phyloP scores from a whole-genome alignment of 2,113 vertebrate genomes.

The Pituophis catenifer region DNA sequence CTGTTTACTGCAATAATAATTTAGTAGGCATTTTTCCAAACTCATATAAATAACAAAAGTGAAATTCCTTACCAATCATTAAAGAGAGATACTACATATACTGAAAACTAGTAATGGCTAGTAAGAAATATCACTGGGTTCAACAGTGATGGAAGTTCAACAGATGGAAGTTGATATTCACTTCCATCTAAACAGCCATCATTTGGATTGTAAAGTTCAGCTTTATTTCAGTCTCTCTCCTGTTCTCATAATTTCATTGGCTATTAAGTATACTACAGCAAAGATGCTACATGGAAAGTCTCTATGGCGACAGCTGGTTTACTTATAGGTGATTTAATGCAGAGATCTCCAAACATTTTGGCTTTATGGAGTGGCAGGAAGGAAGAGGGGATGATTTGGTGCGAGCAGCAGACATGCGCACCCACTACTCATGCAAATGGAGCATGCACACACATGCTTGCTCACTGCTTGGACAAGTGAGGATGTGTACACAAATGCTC shows the following conservation, averaged over 20 bases:
- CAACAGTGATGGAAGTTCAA: not conserved
- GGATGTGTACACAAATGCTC: not conserved
- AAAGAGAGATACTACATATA: not conserved
- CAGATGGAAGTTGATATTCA: not conserved
- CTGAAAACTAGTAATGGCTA: not conserved
- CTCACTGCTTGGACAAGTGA: not conserved
- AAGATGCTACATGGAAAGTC: not conserved
- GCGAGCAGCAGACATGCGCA: no score
- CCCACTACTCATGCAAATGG: no score
- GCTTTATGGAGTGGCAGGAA: not conserved
- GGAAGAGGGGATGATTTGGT: not conserved
- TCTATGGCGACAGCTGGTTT: not conserved
- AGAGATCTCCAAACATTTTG: not conserved
- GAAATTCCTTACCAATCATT: conserved; percentile 1
- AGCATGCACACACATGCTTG: not conserved
- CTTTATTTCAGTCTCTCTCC: not conserved
- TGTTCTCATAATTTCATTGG: not conserved
- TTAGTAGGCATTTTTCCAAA: conserved; percentile 2
- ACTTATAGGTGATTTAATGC: not conserved
- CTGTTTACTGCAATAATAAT: not conserved
- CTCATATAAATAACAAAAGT: not conserved
- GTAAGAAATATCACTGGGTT: not conserved
- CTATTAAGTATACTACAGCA: not conserved
- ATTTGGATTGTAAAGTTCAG: not conserved
- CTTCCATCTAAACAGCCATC: not conserved